Percentiles rank a stretch among this genome's conserved stretches.
These are phyloP conservation scores for Hermetia illucens DNA, from an alignment of 1,140 invertebrate species.

Conservation along the genomic window DNA sequence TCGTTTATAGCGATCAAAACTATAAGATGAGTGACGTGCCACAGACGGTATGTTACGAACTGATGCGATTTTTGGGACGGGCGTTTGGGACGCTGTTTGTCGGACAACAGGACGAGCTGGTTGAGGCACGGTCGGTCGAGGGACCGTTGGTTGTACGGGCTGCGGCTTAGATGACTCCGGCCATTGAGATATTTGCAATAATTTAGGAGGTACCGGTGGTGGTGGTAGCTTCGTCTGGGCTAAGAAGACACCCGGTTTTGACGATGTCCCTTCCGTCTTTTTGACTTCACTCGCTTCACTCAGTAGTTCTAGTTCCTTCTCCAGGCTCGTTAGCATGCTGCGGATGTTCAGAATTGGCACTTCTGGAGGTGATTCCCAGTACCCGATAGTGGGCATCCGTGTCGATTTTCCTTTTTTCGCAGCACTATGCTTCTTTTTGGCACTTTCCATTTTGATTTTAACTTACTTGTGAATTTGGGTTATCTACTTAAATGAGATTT, in stretches of 20 bases:
- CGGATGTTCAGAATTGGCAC: too few relatives aligned
- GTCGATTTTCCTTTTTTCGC: too few relatives aligned
- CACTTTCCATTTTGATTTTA: too few relatives aligned
- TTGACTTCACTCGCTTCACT: constrained; percentile 4
- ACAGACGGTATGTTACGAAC: background rate
- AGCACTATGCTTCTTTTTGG: too few relatives aligned
- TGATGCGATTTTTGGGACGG: background rate
- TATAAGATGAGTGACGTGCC: background rate
- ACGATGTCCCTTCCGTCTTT: background rate
- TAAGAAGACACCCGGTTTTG: background rate
- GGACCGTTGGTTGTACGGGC: background rate
- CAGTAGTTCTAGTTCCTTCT: constrained; percentile 19
- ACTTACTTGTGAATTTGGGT: too few relatives aligned
- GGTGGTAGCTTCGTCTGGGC: constrained; percentile 15
- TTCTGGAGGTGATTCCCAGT: too few relatives aligned
- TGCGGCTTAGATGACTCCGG: constrained; percentile 18
- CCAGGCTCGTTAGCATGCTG: constrained; percentile 21
- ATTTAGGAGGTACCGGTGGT: constrained; percentile 8
- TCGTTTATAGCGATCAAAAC: background rate
- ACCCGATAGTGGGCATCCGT: too few relatives aligned
- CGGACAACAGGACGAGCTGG: too few relatives aligned
- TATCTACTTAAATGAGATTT: too few relatives aligned
- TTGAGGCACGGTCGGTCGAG: too few relatives aligned
- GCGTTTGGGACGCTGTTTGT: background rate
- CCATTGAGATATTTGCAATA: constrained; percentile 18